phyloP scores from a whole-genome alignment of 2,888 invertebrate genomes.

The Lasius fuliginosus region DNA sequence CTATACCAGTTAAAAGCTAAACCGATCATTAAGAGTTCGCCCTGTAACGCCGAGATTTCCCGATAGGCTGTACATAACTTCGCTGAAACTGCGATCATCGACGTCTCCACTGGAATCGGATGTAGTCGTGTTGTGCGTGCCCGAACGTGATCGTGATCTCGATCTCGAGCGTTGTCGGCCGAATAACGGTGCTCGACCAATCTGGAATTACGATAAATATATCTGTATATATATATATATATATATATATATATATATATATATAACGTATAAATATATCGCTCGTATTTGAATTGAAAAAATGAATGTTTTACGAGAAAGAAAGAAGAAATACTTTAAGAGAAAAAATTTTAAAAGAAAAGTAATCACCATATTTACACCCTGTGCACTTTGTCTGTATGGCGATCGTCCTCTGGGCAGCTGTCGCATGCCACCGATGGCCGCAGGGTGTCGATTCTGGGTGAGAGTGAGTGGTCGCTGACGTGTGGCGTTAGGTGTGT shows the following conservation, averaged over 20 bases:
- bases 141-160: slow-evolving; percentile 82
- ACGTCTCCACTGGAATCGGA: slow-evolving; percentile 74
- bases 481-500: slow-evolving; percentile 70
- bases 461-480: slow-evolving; percentile 76
- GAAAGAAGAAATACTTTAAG: slow-evolving; percentile 16
- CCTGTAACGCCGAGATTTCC: slow-evolving; percentile 83
- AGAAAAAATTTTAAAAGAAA: neutral
- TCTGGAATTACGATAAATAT: slow-evolving; percentile 53
- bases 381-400: slow-evolving; percentile 79
- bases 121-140: slow-evolving; percentile 76
- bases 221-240: neutral
- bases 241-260: no score
- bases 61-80: slow-evolving; percentile 84
- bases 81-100: slow-evolving; percentile 83
- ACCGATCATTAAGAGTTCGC: slow-evolving; percentile 85
- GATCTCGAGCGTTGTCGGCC: slow-evolving; percentile 76
- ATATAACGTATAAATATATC: neutral
- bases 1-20: slow-evolving; percentile 79
- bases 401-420: slow-evolving; percentile 82
- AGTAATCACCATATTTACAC: slow-evolving; percentile 74
- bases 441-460: slow-evolving; percentile 70
- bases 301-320: neutral
- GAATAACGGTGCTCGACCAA: slow-evolving; percentile 74
- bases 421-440: slow-evolving; percentile 71
- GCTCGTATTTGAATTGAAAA: neutral